Percentiles rank a stretch among this genome's conserved stretches.
phyloP scores from a whole-genome alignment of 2,888 invertebrate species.

The Napeogenes sylphis region DNA sequence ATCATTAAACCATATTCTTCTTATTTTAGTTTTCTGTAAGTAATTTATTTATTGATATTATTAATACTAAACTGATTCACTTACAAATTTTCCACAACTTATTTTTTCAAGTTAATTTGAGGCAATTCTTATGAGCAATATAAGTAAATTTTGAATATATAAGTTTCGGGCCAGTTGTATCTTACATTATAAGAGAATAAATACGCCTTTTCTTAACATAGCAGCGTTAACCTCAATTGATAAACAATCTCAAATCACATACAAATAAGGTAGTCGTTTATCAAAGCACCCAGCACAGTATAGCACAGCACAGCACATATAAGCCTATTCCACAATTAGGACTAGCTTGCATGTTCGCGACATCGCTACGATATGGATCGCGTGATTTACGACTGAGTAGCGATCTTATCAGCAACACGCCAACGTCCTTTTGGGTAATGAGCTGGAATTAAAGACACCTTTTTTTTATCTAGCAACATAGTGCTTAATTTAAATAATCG shows the following conservation, averaged over 20 bases:
- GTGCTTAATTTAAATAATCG: slow-evolving; percentile 11
- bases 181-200: too few species aligned
- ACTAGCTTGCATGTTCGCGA: slow-evolving; percentile 53
- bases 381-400: slow-evolving; percentile 54
- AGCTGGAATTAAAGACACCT: slow-evolving; percentile 37
- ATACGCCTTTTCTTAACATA: too few species aligned
- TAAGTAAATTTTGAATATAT: too few species aligned
- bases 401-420: slow-evolving; percentile 30
- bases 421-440: slow-evolving; percentile 54
- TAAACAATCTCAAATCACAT: slow-evolving; percentile 8
- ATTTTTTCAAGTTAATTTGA: too few species aligned
- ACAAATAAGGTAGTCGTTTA: slow-evolving; percentile 21
- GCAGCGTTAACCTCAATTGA: slow-evolving; percentile 1
- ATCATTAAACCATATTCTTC: too few species aligned
- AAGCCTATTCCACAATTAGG: slow-evolving; percentile 54
- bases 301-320: slow-evolving; percentile 16
- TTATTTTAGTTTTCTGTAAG: too few species aligned
- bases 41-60: too few species aligned
- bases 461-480: slow-evolving; percentile 24
- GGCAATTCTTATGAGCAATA: too few species aligned
- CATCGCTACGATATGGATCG: slow-evolving; percentile 54
- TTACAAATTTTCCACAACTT: too few species aligned
- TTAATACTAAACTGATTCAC: too few species aligned
- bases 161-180: too few species aligned
- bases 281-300: slow-evolving; percentile 21